A percentile compares a stretch with the other conserved stretches of the same genome.
phyloP scores from a whole-genome alignment of 2,888 invertebrate genomes.

The Cryptus armator region DNA sequence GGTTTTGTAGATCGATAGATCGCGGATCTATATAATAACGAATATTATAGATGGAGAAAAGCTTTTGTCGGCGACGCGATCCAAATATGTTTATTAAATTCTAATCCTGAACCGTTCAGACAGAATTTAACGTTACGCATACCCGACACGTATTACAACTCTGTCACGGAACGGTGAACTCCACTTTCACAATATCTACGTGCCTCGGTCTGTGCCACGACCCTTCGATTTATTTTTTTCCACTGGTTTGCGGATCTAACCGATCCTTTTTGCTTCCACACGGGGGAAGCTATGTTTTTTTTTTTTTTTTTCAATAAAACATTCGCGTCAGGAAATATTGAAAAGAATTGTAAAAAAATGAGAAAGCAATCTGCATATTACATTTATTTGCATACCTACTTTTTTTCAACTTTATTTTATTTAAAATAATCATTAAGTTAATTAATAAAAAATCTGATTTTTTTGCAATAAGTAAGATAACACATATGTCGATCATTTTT shows the following conservation, averaged over 20 bases:
- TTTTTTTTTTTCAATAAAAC: background rate
- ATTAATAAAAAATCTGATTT: too few species aligned
- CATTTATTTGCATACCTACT: background rate
- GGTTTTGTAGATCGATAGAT: background rate
- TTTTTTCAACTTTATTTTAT: too few species aligned
- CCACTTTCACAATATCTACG: constrained; percentile 58
- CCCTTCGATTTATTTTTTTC: constrained; percentile 29
- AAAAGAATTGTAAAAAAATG: background rate
- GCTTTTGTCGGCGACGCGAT: background rate
- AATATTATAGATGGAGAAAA: background rate
- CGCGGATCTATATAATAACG: background rate
- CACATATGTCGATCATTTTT: too few species aligned
- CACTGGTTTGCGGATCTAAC: background rate
- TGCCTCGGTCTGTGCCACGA: constrained; percentile 28
- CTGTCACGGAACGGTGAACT: constrained; percentile 55
- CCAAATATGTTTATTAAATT: constrained; percentile 21
- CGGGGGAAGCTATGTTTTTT: too few species aligned
- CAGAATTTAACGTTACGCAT: constrained; percentile 41
- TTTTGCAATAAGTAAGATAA: background rate
- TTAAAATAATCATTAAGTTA: too few species aligned
- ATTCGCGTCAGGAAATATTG: too few species aligned
- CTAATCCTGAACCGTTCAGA: constrained; percentile 41
- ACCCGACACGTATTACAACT: constrained; percentile 51
- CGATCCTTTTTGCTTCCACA: background rate
- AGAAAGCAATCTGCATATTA: background rate